These are phyloP conservation scores for Hecatera dysodea DNA, from an alignment of 2,888 invertebrate genomes.

Conservation along the genomic window DNA sequence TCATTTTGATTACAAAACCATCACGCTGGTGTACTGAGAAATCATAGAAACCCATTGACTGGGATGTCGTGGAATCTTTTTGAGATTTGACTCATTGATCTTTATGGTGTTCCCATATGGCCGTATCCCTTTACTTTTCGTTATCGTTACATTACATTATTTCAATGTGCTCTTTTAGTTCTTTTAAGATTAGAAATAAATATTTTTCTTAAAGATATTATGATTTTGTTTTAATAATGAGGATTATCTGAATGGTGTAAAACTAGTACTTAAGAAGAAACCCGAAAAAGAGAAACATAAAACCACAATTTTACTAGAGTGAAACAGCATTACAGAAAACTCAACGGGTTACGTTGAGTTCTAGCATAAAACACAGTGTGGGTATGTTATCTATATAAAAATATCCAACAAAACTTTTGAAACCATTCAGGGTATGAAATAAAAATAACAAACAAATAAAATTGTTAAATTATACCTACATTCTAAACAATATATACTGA, in stretches of 20 bases:
- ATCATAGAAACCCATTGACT: conserved; percentile 53
- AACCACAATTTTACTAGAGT: not conserved
- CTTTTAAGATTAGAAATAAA: too few relatives aligned
- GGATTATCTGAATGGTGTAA: not conserved
- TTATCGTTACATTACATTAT: too few relatives aligned
- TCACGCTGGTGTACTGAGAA: conserved; percentile 68
- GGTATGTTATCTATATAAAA: not conserved
- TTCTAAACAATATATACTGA: not conserved
- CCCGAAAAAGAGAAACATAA: not conserved
- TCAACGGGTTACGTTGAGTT: too few relatives aligned
- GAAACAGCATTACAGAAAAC: too few relatives aligned
- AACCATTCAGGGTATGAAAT: not conserved
- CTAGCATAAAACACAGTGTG: not conserved
- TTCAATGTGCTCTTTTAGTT: not conserved
- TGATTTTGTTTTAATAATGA: not conserved
- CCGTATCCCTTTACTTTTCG: too few relatives aligned
- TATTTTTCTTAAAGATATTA: too few relatives aligned
- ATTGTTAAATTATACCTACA: not conserved
- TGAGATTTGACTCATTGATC: conserved; percentile 51
- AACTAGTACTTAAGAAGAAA: too few relatives aligned
- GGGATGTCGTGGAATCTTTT: conserved; percentile 44
- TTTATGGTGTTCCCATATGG: conserved; percentile 1
- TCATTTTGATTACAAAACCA: conserved; percentile 48
- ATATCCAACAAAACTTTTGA: too few relatives aligned
- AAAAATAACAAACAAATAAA: not conserved